Evolutionary conservation across 2,797 vertebrate species (phyloP).

Genomic region (Diglossa cyanea): DNA sequence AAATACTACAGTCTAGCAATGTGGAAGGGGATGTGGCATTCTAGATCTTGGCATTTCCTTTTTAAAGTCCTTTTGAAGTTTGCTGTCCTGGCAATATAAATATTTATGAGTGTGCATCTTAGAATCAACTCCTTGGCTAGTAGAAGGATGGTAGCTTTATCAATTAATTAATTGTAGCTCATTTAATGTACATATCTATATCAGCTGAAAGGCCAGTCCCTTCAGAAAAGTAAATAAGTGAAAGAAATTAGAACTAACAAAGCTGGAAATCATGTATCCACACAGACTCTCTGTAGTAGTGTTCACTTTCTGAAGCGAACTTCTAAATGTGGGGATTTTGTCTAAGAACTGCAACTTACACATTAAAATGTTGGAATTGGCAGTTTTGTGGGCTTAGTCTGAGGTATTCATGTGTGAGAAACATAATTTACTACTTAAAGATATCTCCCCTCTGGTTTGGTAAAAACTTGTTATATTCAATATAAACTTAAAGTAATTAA

Average conservation of each 20-base stretch:
- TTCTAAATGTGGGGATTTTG: background rate
- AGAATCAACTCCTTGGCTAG: background rate
- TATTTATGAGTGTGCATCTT: slow-evolving; percentile 8
- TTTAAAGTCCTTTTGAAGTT: slow-evolving; percentile 13
- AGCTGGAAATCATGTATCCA: background rate
- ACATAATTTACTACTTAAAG: background rate
- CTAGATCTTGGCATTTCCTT: background rate
- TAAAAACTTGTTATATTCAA: background rate
- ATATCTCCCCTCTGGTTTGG: background rate
- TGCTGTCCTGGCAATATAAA: background rate
- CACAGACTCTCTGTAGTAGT: background rate
- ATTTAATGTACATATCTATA: background rate
- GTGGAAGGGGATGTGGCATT: background rate
- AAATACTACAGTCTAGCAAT: background rate
- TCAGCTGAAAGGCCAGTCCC: background rate
- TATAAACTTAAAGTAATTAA: background rate
- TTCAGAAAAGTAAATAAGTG: background rate
- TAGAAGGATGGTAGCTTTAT: background rate
- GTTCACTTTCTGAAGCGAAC: background rate
- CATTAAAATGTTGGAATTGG: background rate
- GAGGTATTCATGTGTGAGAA: background rate
- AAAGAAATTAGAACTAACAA: background rate
- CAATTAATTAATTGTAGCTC: slow-evolving; percentile 1
- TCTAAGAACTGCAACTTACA: background rate
- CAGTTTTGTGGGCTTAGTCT: background rate